These are phyloP conservation scores for Drosophila nigritarsus DNA, from an alignment of 2,888 invertebrate species.

Conservation along the genomic window DNA sequence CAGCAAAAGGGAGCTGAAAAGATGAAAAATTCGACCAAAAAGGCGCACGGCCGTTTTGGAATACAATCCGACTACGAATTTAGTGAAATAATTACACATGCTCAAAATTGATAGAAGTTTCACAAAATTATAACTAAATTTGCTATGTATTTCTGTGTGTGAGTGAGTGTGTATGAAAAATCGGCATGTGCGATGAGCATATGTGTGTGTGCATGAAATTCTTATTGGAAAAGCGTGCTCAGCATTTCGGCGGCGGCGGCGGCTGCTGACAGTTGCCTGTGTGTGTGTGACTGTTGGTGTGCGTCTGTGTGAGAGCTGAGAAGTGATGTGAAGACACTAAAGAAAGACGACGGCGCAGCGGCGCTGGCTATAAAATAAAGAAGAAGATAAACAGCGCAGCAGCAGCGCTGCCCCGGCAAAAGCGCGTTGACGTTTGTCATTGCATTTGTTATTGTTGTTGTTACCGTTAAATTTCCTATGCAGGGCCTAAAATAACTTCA, in stretches of 20 bases:
- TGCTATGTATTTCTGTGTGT: conserved; percentile 47
- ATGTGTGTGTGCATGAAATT: conserved; percentile 60
- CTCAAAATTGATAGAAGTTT: conserved; percentile 20
- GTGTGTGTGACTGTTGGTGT: conserved; percentile 30
- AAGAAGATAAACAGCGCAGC: conserved; percentile 51
- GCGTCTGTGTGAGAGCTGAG: conserved; percentile 52
- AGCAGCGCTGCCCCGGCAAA: conserved; percentile 65
- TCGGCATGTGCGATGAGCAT: conserved; percentile 67
- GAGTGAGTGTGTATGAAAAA: conserved; percentile 60
- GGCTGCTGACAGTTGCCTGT: conserved; percentile 48
- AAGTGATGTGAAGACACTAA: conserved; percentile 70
- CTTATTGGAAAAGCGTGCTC: conserved; percentile 80
- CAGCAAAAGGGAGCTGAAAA: conserved; percentile 62
- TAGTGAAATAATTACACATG: conserved; percentile 33
- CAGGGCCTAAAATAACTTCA: conserved; percentile 75
- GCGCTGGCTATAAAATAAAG: conserved; percentile 62
- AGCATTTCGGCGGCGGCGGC: conserved; percentile 73
- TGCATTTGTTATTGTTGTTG: conserved; percentile 62
- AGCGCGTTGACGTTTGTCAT: conserved; percentile 54
- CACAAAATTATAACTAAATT: conserved; percentile 57
- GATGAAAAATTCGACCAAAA: conserved; percentile 63
- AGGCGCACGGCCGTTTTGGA: conserved; percentile 37
- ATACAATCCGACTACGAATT: conserved; percentile 25
- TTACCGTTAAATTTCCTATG: conserved; percentile 56
- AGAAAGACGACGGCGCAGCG: conserved; percentile 65